Conservation (phyloP, 2,888 invertebrate species). For the Bursaphelenchus okinawaensis region DNA sequence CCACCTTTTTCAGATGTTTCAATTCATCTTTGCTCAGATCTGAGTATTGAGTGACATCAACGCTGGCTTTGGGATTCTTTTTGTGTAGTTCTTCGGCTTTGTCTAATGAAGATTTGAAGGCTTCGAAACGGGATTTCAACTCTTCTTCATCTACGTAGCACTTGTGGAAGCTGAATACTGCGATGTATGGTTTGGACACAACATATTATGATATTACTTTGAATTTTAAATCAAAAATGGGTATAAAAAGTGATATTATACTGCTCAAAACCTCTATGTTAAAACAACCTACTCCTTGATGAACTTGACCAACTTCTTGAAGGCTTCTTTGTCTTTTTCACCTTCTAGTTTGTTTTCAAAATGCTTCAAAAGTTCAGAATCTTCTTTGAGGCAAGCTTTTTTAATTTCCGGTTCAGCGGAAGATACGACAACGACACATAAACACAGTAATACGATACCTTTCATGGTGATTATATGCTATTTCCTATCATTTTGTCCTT, state of each 20-base stretch:
- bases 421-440: neutral
- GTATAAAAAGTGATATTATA: too few species aligned
- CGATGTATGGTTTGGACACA: too few species aligned
- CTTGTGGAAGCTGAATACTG: neutral
- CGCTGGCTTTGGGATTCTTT: neutral
- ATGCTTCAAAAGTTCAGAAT: neutral
- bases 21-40: too few species aligned
- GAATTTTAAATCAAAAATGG: neutral
- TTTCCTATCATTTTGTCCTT: too few species aligned
- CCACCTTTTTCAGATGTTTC: too few species aligned
- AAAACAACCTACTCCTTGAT: neutral
- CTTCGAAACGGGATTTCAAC: neutral
- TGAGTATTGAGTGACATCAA: neutral
- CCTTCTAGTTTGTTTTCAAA: too few species aligned
- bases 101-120: neutral
- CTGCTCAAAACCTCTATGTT: too few species aligned
- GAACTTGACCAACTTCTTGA: neutral
- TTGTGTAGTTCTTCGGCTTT: neutral
- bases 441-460: too few species aligned
- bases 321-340: neutral
- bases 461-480: too few species aligned
- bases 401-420: neutral
- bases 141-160: neutral
- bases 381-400: neutral
- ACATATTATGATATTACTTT: neutral